Evolutionary conservation across 2,888 invertebrate genomes (phyloP).

Genomic region (Dynastes grantii): DNA sequence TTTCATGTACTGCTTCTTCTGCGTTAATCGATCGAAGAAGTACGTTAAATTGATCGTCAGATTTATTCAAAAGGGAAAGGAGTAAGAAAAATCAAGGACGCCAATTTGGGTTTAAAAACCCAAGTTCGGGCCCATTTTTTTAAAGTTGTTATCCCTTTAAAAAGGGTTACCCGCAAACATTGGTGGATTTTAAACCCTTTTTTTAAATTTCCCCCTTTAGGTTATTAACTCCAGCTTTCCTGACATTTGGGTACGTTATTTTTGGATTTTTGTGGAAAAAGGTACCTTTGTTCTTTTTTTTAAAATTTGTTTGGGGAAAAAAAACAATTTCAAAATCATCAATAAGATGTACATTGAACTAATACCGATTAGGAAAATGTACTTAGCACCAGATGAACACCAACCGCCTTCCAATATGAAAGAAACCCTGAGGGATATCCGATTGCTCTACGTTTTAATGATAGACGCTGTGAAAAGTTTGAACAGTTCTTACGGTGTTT

Average conservation of each 20-base stretch:
- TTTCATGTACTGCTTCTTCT: conserved; percentile 55
- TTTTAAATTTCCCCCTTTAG: no score
- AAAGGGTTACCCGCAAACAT: no score
- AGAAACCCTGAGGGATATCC: conserved; percentile 53
- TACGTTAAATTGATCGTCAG: conserved; percentile 56
- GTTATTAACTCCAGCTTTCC: neutral
- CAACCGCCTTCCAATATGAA: conserved; percentile 50
- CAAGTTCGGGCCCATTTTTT: no score
- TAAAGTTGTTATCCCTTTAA: conserved; percentile 40
- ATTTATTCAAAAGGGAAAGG: conserved; percentile 55
- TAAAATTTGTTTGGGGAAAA: no score
- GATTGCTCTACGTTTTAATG: conserved; percentile 58
- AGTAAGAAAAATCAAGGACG: neutral
- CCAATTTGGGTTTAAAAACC: no score
- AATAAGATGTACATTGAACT: conserved; percentile 51
- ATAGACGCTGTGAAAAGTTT: conserved; percentile 56
- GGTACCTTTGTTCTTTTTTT: conserved; percentile 56
- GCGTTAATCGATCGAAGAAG: conserved; percentile 52
- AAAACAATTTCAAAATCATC: conserved; percentile 55
- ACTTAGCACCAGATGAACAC: conserved; percentile 16
- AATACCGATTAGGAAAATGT: conserved; percentile 27
- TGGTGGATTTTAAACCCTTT: conserved; percentile 23
- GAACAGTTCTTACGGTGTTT: conserved; percentile 58
- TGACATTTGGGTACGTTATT: conserved; percentile 28
- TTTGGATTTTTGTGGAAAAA: conserved; percentile 60